Percentiles rank a stretch among this genome's conserved stretches.
These are phyloP conservation scores for Schizaphis graminum DNA, from an alignment of 2,888 invertebrate species.

Conservation along the genomic window DNA sequence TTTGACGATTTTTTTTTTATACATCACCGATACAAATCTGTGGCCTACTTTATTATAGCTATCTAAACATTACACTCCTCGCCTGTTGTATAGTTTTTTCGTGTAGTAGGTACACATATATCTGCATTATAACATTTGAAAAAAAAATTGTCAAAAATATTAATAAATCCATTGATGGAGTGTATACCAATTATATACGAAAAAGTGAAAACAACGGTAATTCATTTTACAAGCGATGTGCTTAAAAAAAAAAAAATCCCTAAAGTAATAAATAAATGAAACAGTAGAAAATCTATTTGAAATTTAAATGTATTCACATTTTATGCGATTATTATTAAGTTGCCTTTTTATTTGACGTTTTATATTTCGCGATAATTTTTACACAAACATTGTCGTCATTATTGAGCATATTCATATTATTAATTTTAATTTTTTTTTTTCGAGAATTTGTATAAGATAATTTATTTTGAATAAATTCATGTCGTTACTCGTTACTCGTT, in stretches of 20 bases:
- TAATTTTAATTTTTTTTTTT: neutral
- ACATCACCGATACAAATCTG: neutral
- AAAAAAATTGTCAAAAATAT: neutral
- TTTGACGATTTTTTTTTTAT: neutral
- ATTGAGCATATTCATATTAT: neutral
- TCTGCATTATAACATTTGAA: neutral
- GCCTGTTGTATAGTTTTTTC: neutral
- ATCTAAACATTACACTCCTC: neutral
- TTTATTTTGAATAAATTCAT: neutral
- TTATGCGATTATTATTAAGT: neutral
- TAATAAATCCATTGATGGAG: neutral
- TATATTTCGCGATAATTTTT: neutral
- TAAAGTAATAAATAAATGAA: neutral
- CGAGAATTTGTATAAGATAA: neutral
- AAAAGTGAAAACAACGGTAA: neutral
- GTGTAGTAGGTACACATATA: neutral
- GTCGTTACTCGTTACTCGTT: neutral
- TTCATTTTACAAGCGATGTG: neutral
- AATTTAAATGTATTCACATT: neutral
- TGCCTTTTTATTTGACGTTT: neutral
- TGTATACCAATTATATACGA: neutral
- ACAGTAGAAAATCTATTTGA: constrained; percentile 2
- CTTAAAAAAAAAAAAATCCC: neutral
- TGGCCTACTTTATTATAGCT: neutral
- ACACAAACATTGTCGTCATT: neutral